phyloP scores from a whole-genome alignment of 2,797 vertebrate species.

The Pteropus rufus region DNA sequence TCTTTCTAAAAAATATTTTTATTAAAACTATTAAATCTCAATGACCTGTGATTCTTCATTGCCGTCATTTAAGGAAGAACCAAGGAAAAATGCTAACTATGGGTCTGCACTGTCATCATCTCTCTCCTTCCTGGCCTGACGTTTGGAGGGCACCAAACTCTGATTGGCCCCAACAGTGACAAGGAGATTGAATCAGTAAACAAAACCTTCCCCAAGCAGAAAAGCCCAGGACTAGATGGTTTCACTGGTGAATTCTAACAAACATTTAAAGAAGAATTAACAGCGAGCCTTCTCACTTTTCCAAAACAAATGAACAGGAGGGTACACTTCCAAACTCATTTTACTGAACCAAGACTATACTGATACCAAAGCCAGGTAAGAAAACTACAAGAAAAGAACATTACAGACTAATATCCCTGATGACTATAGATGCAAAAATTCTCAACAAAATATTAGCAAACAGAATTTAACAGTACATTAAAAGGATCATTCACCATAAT shows the following conservation, averaged over 20 bases:
- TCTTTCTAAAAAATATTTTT: too few species aligned
- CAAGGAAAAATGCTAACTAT: too few species aligned
- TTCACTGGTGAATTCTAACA: background rate
- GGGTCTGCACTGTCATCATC: too few species aligned
- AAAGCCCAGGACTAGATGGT: background rate
- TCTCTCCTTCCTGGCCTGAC: too few species aligned
- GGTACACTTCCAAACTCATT: background rate
- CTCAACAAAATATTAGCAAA: background rate
- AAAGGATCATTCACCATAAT: background rate
- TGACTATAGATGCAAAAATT: background rate
- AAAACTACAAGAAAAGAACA: background rate
- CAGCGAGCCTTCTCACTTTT: background rate
- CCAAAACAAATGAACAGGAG: background rate
- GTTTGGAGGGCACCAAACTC: too few species aligned
- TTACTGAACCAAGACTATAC: background rate
- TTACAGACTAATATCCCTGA: background rate
- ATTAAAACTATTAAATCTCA: too few species aligned
- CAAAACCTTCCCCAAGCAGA: background rate
- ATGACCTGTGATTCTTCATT: too few species aligned
- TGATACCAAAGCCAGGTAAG: background rate
- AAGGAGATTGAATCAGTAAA: background rate
- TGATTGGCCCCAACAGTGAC: too few species aligned
- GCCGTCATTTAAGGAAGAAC: too few species aligned
- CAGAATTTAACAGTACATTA: background rate
- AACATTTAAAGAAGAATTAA: background rate